Conservation (phyloP, 2,797 vertebrate genomes). For the Poecilia wingei region DNA sequence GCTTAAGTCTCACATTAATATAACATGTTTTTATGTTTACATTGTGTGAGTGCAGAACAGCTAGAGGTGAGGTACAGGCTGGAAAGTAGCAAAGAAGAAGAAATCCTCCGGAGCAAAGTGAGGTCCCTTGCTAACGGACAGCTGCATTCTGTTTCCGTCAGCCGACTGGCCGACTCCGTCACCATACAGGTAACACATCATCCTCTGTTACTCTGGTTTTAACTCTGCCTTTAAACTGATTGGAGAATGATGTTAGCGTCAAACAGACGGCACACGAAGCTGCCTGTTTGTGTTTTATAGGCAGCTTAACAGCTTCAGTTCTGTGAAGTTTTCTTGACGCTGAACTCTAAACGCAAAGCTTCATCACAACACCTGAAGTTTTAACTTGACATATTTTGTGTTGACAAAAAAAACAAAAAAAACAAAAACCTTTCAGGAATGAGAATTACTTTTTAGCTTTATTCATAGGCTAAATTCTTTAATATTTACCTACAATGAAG, state of each 20-base stretch:
- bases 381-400: too few relatives aligned
- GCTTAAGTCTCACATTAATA: neutral
- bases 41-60: conserved; percentile 74
- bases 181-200: conserved; percentile 62
- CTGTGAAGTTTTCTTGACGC: neutral
- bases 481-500: neutral
- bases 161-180: conserved; percentile 82
- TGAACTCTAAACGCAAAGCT: neutral
- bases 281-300: neutral
- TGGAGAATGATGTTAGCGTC: neutral
- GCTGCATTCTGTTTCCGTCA: conserved; percentile 83
- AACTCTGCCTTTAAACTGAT: neutral
- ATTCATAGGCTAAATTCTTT: neutral
- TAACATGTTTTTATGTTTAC: neutral
- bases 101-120: conserved; percentile 80
- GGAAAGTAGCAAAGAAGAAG: conserved; percentile 82
- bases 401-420: too few relatives aligned
- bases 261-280: neutral
- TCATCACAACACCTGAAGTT: neutral
- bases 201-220: neutral
- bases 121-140: conserved; percentile 88
- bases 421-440: too few relatives aligned
- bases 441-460: neutral
- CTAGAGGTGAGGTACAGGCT: conserved; percentile 91
- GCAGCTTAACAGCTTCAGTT: neutral